These are phyloP conservation scores for Propithecus deckenii DNA, from an alignment of 2,797 vertebrate species.

Conservation along the genomic window DNA sequence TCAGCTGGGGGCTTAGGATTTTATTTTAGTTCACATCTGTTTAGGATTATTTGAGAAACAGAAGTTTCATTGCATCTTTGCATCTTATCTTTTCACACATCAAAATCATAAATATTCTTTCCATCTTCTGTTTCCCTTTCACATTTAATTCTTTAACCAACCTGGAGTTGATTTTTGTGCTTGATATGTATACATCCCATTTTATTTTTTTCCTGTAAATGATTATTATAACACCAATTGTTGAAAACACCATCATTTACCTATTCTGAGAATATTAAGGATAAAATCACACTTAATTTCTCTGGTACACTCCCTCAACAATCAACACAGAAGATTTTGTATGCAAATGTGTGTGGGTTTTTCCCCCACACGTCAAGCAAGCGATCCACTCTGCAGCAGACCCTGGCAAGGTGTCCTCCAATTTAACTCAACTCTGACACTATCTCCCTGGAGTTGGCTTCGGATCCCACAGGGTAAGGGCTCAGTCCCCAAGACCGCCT, in stretches of 20 bases:
- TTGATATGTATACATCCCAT: not conserved
- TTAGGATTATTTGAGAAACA: not conserved
- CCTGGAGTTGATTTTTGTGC: not conserved
- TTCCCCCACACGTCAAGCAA: not conserved
- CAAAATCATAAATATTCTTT: slow-evolving; percentile 12
- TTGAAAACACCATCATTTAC: not conserved
- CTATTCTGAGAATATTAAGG: not conserved
- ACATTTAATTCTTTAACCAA: not conserved
- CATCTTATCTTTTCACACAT: not conserved
- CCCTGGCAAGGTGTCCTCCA: not conserved
- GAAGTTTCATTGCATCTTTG: not conserved
- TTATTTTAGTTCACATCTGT: not conserved
- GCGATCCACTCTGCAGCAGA: not conserved
- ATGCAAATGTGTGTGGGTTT: not conserved
- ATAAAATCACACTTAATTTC: not conserved
- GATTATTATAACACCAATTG: not conserved
- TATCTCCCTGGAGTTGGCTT: not conserved
- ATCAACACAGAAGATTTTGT: not conserved
- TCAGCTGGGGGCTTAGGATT: not conserved
- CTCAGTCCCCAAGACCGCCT: not conserved
- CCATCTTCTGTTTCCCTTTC: not conserved
- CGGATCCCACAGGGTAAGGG: not conserved
- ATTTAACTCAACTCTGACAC: not conserved
- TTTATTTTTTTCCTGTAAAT: not conserved
- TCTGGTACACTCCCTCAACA: not conserved